Conservation (phyloP, 2,888 invertebrate genomes). For the Agrotis clavis region DNA sequence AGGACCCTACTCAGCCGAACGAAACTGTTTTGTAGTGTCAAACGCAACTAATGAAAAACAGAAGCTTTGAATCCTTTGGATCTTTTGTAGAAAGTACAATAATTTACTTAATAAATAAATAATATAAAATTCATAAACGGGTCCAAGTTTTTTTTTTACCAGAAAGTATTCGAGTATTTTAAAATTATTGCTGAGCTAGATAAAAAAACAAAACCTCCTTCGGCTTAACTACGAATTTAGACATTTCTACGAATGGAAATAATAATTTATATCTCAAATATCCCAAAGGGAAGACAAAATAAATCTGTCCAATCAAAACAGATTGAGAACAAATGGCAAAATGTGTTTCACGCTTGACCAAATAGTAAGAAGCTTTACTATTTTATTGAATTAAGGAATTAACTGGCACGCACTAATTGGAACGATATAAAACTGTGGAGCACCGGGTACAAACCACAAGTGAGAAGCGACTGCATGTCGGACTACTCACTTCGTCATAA, state of each 20-base stretch:
- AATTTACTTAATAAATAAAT: background rate
- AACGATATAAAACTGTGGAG: conserved; percentile 83
- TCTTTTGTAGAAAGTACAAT: too few relatives aligned
- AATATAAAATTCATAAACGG: too few relatives aligned
- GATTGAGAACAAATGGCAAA: conserved; percentile 83
- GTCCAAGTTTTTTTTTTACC: too few relatives aligned
- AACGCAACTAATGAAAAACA: conserved; percentile 30
- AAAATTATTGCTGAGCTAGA: background rate
- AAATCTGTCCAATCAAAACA: conserved; percentile 72
- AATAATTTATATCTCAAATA: background rate
- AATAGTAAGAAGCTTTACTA: conserved; percentile 88
- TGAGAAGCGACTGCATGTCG: conserved; percentile 90
- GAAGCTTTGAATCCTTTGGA: background rate
- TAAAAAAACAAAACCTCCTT: background rate
- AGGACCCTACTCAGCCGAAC: conserved; percentile 19
- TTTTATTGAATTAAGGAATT: conserved; percentile 91
- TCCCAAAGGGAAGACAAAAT: conserved; percentile 38
- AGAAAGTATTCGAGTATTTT: background rate
- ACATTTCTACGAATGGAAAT: background rate
- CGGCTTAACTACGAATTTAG: background rate
- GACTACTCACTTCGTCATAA: conserved; percentile 90
- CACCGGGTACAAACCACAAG: conserved; percentile 76
- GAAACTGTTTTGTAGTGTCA: conserved; percentile 35
- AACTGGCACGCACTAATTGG: conserved; percentile 86
- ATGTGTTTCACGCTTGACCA: conserved; percentile 85